Evolutionary conservation across 1,140 invertebrate species (phyloP).

Genomic region (Scaptodrosophila lebanonensis): DNA sequence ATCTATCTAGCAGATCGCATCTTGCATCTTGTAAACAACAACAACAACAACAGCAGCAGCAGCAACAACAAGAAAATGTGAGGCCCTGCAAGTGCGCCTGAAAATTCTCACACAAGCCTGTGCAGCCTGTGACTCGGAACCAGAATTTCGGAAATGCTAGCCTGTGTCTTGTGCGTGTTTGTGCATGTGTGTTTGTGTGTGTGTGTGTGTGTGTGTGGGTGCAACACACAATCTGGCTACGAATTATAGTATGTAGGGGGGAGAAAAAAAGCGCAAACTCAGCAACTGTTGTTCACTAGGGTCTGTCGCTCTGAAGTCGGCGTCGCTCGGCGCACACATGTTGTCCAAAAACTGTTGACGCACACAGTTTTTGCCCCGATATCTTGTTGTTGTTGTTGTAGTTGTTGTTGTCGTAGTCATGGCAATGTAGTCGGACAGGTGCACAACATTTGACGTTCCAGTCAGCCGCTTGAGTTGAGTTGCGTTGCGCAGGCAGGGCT

Average conservation of each 20-base stretch:
- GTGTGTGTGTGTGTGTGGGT: slow-evolving; percentile 14
- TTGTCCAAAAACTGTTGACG: slow-evolving; percentile 53
- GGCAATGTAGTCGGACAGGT: slow-evolving; percentile 72
- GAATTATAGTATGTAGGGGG: slow-evolving; percentile 35
- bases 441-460: slow-evolving; percentile 69
- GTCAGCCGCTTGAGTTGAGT: slow-evolving; percentile 56
- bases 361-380: slow-evolving; percentile 35
- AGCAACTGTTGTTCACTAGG: slow-evolving; percentile 50
- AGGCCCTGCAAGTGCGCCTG: slow-evolving; percentile 26
- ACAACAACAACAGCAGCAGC: too few species aligned
- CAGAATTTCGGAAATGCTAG: slow-evolving; percentile 52
- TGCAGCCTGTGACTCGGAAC: slow-evolving; percentile 32
- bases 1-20: slow-evolving; percentile 59
- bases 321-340: slow-evolving; percentile 46
- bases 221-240: slow-evolving; percentile 51
- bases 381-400: slow-evolving; percentile 22
- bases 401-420: slow-evolving; percentile 58
- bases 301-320: slow-evolving; percentile 19
- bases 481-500: slow-evolving; percentile 32
- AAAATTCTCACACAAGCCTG: slow-evolving; percentile 61
- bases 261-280: slow-evolving; percentile 44
- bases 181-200: slow-evolving; percentile 10
- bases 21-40: slow-evolving; percentile 42
- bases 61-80: slow-evolving; percentile 23
- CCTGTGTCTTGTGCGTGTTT: slow-evolving; percentile 24